phyloP scores from a whole-genome alignment of 2,113 vertebrate species.

The Fregata magnificens region DNA sequence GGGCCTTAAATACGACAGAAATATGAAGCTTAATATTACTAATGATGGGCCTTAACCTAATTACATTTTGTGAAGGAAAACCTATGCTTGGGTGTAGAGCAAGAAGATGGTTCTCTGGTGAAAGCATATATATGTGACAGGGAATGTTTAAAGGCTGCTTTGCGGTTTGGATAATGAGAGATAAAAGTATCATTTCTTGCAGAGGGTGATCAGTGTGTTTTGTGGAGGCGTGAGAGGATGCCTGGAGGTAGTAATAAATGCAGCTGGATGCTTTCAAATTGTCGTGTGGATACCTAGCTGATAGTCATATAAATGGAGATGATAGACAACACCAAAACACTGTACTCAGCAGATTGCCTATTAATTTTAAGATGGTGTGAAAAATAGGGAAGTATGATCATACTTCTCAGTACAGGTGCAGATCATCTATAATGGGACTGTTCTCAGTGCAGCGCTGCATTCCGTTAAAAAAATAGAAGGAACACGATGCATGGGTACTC shows the following conservation, averaged over 20 bases:
- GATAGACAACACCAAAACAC: neutral
- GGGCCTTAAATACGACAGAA: neutral
- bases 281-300: neutral
- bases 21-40: neutral
- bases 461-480: neutral
- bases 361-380: neutral
- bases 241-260: neutral
- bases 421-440: neutral
- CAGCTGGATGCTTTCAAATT: neutral
- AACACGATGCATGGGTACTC: neutral
- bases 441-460: neutral
- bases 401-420: neutral
- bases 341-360: neutral
- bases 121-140: neutral
- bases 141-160: neutral
- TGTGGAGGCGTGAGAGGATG: neutral
- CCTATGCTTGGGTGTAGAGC: neutral
- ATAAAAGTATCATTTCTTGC: neutral
- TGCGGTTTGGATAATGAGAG: neutral
- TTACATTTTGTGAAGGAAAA: neutral
- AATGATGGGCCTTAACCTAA: neutral
- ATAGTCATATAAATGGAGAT: neutral
- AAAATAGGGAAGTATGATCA: neutral
- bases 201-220: neutral
- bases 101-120: neutral